These are phyloP conservation scores for Melipona bicolor DNA, from an alignment of 2,888 invertebrate genomes.

Conservation along the genomic window DNA sequence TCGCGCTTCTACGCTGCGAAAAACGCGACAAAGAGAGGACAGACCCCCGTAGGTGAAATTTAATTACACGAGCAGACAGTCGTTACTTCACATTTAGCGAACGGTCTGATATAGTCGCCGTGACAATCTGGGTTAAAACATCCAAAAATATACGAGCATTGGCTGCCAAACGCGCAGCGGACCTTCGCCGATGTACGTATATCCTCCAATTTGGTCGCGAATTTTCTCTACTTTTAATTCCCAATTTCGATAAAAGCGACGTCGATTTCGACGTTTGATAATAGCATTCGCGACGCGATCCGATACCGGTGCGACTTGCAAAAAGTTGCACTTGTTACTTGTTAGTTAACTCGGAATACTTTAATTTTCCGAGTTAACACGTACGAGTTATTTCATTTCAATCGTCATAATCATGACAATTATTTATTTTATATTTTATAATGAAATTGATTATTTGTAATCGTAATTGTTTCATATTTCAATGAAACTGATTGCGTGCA, in stretches of 20 bases:
- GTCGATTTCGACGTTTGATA: conserved; percentile 16
- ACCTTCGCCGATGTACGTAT: conserved; percentile 6
- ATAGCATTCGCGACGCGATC: conserved; percentile 7
- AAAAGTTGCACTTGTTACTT: too few species aligned
- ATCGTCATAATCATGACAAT: too few species aligned
- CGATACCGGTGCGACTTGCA: conserved; percentile 2
- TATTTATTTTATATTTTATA: too few species aligned
- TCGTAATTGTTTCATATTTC: too few species aligned
- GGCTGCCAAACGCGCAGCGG: background rate
- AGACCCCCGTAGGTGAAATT: conserved; percentile 42
- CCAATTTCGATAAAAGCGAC: conserved; percentile 43
- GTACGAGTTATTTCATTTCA: too few species aligned
- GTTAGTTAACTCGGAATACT: too few species aligned
- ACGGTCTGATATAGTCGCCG: conserved; percentile 18
- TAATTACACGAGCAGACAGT: conserved; percentile 47
- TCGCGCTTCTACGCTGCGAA: background rate
- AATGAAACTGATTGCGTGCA: too few species aligned
- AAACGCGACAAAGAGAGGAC: background rate
- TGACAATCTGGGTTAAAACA: conserved; percentile 50
- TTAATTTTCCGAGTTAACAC: too few species aligned
- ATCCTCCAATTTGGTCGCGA: conserved; percentile 16
- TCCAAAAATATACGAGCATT: conserved; percentile 52
- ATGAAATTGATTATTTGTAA: too few species aligned
- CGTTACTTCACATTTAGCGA: conserved; percentile 43
- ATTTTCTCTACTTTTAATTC: conserved; percentile 31